Evolutionary conservation across 2,113 vertebrate species (phyloP).

Genomic region (Sturnus vulgaris): DNA sequence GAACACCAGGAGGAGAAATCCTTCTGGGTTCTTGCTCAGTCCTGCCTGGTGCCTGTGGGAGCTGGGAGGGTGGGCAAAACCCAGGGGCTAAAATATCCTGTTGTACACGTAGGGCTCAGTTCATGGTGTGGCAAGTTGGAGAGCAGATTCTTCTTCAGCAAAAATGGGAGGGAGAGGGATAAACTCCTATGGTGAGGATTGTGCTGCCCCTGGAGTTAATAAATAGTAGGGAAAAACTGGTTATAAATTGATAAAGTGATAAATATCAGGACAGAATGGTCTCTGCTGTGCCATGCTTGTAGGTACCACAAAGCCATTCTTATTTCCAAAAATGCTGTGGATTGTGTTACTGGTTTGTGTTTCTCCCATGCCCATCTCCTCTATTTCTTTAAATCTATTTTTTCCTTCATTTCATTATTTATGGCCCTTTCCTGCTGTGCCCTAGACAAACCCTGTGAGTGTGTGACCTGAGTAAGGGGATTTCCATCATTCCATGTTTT

Average conservation of each 20-base stretch:
- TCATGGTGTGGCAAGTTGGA: neutral
- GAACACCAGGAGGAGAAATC: neutral
- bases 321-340: neutral
- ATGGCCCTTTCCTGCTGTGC: neutral
- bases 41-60: neutral
- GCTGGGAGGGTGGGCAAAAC: neutral
- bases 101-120: no score
- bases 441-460: neutral
- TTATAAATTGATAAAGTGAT: neutral
- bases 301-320: neutral
- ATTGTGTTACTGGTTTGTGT: neutral
- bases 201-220: neutral
- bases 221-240: neutral
- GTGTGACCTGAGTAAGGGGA: neutral
- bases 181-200: rapidly evolving
- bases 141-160: neutral
- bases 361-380: neutral
- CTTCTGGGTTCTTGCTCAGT: neutral
- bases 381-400: neutral
- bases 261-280: neutral
- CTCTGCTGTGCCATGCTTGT: neutral
- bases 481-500: neutral
- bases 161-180: neutral
- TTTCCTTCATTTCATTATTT: neutral
- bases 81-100: rapidly evolving